phyloP scores from a whole-genome alignment of 2,113 vertebrate genomes.

The Phaethornis superciliosus region DNA sequence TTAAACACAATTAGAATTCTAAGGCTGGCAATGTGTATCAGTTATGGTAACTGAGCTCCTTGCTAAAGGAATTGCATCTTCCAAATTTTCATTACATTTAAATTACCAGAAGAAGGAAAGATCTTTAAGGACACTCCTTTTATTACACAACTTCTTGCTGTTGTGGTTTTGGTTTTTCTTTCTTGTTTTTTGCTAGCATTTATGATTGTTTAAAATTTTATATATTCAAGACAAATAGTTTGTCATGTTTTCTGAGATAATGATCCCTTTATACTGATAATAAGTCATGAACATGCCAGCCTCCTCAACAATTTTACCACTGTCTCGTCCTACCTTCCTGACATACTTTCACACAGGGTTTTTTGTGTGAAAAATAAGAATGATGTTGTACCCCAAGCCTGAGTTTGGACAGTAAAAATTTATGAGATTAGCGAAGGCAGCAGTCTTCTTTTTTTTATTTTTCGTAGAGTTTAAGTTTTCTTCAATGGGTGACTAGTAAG shows the following conservation, averaged over 20 bases:
- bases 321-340: background rate
- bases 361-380: slow-evolving; percentile 56
- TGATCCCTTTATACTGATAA: background rate
- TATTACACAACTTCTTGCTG: background rate
- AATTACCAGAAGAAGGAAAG: slow-evolving; percentile 1
- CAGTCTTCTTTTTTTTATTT: slow-evolving; percentile 16
- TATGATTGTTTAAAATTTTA: slow-evolving; percentile 9
- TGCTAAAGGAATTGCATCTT: slow-evolving; percentile 40
- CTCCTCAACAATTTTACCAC: slow-evolving; percentile 26
- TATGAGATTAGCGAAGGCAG: slow-evolving; percentile 28
- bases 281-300: background rate
- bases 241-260: background rate
- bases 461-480: slow-evolving; percentile 57
- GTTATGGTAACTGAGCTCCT: slow-evolving; percentile 72
- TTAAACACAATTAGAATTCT: slow-evolving; percentile 93
- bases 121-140: slow-evolving; percentile 39
- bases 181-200: background rate
- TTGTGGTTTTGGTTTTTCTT: background rate
- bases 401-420: slow-evolving; percentile 48
- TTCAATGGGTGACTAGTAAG: slow-evolving; percentile 53
- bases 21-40: slow-evolving; percentile 76
- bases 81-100: slow-evolving; percentile 30
- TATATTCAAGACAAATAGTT: slow-evolving; percentile 2
- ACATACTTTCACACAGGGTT: slow-evolving; percentile 18
- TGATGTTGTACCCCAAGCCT: slow-evolving; percentile 9